A percentile compares a stretch with the other conserved stretches of the same genome.
Conservation (phyloP, 2,888 invertebrate genomes). For the Geophilus truncorum region DNA sequence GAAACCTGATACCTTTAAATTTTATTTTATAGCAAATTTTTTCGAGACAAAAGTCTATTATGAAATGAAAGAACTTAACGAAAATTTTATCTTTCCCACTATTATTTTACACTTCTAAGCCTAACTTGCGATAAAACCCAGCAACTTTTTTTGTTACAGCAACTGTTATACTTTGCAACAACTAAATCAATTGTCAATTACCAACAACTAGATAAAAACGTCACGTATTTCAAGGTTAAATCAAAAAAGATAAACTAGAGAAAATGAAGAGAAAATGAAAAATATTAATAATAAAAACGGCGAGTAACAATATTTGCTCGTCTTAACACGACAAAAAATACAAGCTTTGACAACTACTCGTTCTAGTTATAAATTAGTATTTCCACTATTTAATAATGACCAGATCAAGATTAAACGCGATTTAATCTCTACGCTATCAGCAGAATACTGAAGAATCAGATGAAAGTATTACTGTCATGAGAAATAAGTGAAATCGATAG, state of each 20-base stretch:
- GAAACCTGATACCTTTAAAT: too few relatives aligned
- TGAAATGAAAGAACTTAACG: too few relatives aligned
- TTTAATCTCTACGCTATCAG: background rate
- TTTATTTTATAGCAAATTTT: too few relatives aligned
- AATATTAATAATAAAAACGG: background rate
- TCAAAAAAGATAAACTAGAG: background rate
- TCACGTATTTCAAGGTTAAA: slow-evolving; percentile 4
- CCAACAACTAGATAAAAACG: background rate
- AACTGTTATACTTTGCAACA: background rate
- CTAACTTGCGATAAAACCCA: too few relatives aligned
- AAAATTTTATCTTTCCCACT: too few relatives aligned
- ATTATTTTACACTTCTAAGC: too few relatives aligned
- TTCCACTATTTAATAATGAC: background rate
- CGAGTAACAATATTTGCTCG: slow-evolving; percentile 16
- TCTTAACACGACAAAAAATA: background rate
- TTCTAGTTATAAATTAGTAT: background rate
- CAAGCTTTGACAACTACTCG: background rate
- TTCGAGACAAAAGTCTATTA: too few relatives aligned
- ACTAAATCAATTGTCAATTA: background rate
- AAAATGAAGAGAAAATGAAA: background rate
- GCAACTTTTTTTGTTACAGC: background rate
- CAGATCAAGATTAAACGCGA: background rate
- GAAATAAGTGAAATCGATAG: background rate
- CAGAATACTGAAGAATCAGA: background rate
- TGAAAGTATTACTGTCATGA: background rate